Evolutionary conservation across 2,113 vertebrate genomes (phyloP).

Genomic region (Embiotoca jacksoni): DNA sequence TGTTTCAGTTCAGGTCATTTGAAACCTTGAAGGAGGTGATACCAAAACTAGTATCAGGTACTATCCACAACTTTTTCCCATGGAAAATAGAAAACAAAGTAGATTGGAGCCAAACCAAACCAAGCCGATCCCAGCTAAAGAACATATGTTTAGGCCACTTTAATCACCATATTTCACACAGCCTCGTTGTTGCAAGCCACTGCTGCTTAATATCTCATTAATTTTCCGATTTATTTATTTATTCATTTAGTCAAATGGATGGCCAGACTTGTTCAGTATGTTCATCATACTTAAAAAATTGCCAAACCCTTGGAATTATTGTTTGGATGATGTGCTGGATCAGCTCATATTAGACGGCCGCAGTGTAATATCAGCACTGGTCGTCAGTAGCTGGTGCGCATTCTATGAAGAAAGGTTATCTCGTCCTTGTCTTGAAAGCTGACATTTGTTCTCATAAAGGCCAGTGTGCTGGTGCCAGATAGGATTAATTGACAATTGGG

Average conservation of each 20-base stretch:
- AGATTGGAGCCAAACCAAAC: too few species aligned
- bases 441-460: slow-evolving; percentile 86
- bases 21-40: too few species aligned
- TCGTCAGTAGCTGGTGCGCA: slow-evolving; percentile 54
- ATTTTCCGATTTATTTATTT: too few species aligned
- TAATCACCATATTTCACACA: background rate
- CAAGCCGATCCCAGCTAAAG: background rate
- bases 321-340: slow-evolving; percentile 27
- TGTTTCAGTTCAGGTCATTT: too few species aligned
- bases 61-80: too few species aligned
- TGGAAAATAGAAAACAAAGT: too few species aligned
- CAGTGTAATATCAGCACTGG: slow-evolving; percentile 50
- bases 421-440: slow-evolving; percentile 82
- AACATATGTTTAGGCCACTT: slow-evolving; percentile 22
- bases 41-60: too few species aligned
- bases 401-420: slow-evolving; percentile 83
- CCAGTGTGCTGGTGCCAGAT: slow-evolving; percentile 75
- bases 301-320: slow-evolving; percentile 23
- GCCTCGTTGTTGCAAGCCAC: background rate
- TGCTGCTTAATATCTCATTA: background rate
- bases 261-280: too few species aligned
- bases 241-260: too few species aligned
- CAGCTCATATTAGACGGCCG: slow-evolving; percentile 38
- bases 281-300: background rate
- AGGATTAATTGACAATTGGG: slow-evolving; percentile 79